Base-by-base conservation (phyloP, 1,140 invertebrate genomes). In the Neodiprion pinetum region DNA sequence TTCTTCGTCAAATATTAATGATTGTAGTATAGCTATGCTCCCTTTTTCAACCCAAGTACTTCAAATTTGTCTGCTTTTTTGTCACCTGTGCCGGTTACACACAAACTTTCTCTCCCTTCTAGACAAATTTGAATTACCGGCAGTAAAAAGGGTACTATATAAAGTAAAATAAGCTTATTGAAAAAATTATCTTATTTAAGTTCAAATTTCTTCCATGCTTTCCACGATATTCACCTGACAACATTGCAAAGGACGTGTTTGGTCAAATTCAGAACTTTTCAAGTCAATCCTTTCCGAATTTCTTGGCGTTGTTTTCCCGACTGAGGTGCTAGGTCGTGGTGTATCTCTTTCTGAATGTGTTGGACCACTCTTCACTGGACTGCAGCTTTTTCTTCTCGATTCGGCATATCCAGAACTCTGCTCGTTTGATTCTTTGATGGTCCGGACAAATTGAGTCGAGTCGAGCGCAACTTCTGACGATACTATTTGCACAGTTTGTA, bases 401-500 rank as follows among this genome's bases (percentile, higher is more conserved):
- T 14, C 61, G 7, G 17, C 17, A 14, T 3, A 65, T 65, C 61
- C 61, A 40, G 28, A 40, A 5, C 28, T 65, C 61, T 65, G 12
- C 17, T 65, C 17, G 7, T 14, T 14, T 5, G 17, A 65, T 17
- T 65, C 17, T 65, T 65, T 14, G 17, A 65, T 65, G 12, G 12
- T 65, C 61, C 4, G 17, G 12, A 7, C 12, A 5, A 14, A 14
- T 65, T 65, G 12, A 14, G 12, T 14, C 4, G 61, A 7, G 61
- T 14, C 17, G 61, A 65, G 17, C 1, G 61, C 61, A 14, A 7
- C 61, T 65, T 69, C 11, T 69, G 67, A 65, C 4, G 12, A 21
- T 65, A 65, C 61, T 65, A 14, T 65, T 65, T 23, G 12, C 12
- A 23, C 67, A 69, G 67, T 69, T 47, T 82, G 75, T 21, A 78